phyloP scores from a whole-genome alignment of 2,888 invertebrate species.

The Nymphalis c-album region DNA sequence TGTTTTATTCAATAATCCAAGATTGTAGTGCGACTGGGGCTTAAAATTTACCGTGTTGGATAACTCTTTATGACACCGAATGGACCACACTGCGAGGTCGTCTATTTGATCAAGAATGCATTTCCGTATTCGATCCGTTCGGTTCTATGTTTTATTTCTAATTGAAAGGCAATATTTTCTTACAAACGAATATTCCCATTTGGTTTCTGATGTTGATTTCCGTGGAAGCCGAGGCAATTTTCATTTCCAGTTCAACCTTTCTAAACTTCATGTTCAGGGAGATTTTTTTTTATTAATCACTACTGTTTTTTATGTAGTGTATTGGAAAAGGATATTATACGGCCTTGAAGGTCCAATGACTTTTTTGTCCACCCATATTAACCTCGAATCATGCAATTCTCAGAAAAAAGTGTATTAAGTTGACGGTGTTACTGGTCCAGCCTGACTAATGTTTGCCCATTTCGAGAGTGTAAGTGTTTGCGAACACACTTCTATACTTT shows the following conservation, averaged over 20 bases:
- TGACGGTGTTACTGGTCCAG: no score
- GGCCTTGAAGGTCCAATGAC: no score
- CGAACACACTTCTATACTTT: no score
- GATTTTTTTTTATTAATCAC: not conserved
- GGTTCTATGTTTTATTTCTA: slow-evolving; percentile 11
- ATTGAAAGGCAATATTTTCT: slow-evolving; percentile 9
- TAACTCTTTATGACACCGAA: slow-evolving; percentile 17
- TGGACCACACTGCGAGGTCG: slow-evolving; percentile 18
- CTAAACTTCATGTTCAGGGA: not conserved
- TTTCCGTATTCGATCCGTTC: slow-evolving; percentile 16
- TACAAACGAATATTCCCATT: slow-evolving; percentile 17
- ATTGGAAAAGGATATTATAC: not conserved
- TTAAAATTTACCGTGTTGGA: slow-evolving; percentile 20
- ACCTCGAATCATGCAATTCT: no score
- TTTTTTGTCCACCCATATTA: no score
- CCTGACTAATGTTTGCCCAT: no score
- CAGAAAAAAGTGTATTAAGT: no score
- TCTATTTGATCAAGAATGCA: slow-evolving; percentile 29
- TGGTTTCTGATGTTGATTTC: not conserved
- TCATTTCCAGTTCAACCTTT: not conserved
- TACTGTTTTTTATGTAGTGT: no score
- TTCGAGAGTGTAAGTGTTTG: no score
- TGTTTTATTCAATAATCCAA: slow-evolving; percentile 33
- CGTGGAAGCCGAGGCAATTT: slow-evolving; percentile 6
- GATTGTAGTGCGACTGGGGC: slow-evolving; percentile 14